A percentile compares a stretch with the other conserved stretches of the same genome.
phyloP scores from a whole-genome alignment of 1,140 invertebrate species.

The Magallana angulata region DNA sequence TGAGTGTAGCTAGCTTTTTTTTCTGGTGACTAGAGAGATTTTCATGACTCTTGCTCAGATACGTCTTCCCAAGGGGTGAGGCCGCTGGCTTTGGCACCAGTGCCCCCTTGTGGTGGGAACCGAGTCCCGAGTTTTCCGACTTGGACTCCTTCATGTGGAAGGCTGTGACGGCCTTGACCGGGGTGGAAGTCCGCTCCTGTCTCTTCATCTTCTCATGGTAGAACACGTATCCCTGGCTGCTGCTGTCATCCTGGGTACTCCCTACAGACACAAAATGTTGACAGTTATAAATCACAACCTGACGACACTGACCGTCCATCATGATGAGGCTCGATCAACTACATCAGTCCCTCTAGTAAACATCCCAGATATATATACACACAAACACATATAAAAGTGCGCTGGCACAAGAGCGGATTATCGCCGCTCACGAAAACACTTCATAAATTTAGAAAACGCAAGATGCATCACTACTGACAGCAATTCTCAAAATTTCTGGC shows the following conservation, averaged over 20 bases:
- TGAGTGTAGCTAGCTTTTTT: slow-evolving; percentile 62
- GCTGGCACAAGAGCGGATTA: not conserved
- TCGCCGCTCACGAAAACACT: not conserved
- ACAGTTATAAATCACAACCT: slow-evolving; percentile 30
- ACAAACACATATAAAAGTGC: not conserved
- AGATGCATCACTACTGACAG: not conserved
- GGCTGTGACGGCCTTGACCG: slow-evolving; percentile 36
- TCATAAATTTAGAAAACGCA: slow-evolving; percentile 24
- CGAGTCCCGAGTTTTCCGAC: slow-evolving; percentile 66
- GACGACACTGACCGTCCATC: not conserved
- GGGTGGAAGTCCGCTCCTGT: slow-evolving; percentile 51
- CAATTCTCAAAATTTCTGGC: slow-evolving; percentile 5
- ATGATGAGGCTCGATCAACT: not conserved
- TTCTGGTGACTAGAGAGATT: slow-evolving; percentile 73
- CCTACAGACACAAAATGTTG: slow-evolving; percentile 37
- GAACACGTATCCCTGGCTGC: not conserved
- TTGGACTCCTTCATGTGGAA: slow-evolving; percentile 71
- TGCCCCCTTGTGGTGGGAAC: slow-evolving; percentile 55
- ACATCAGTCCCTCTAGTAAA: not conserved
- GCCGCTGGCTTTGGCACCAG: slow-evolving; percentile 52
- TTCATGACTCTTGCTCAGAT: slow-evolving; percentile 79
- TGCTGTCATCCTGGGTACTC: not conserved
- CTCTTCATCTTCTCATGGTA: slow-evolving; percentile 28
- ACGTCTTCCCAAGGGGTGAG: slow-evolving; percentile 65
- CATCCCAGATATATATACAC: not conserved